Base-by-base conservation (phyloP, 2,888 invertebrate genomes). In the Macaria liturata region DNA sequence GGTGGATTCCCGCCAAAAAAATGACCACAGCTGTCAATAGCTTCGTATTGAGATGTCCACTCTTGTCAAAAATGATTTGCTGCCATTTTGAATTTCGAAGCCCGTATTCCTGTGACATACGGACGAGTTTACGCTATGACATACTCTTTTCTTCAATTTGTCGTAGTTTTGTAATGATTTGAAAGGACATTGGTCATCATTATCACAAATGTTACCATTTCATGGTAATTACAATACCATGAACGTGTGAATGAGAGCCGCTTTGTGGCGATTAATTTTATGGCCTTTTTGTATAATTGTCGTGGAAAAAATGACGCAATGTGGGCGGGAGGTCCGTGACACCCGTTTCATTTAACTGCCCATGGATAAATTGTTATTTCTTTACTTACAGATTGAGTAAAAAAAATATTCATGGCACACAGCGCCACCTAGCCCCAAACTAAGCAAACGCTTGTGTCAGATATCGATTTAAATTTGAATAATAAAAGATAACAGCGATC, bases 21-120 rank as follows among this genome's bases (percentile, higher is more conserved):
- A 83, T 81, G 82, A 80, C 80, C 79, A 72, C 89, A 90, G 88
- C 89, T 91, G 90, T 88, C 90, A 88, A 81, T 80, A 45, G 44
- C 9, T 62, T 49, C 3, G 71, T 74, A 88, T 88, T 82, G 84
- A 88, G 84, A 83, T 76, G 75, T 88, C 52, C 82, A 72, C 71
- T 69, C 62, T 54, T 46, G 54, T 67, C 79, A 72, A 74, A 56
- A 0, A 7, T 46, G 34, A 1, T 58, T 49, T 63, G 31, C 66
- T 8, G 32, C 1, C 31, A 42, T n/a, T 42, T 30, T 47, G 5
- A 7, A 0, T 4, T 1, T 6, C 8, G 5, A 42, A 43, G 37
- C 9, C 61, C 52, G 71, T 77, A 71, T 31, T 0, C 0, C 0
- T 3, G 45, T 0, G 0, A 0, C 0, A 20, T 75, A 83, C 61